Percentiles rank a stretch among this genome's conserved stretches.
These are phyloP conservation scores for Ectemnius cavifrons DNA, from an alignment of 2,888 invertebrate genomes.

Conservation along the genomic window DNA sequence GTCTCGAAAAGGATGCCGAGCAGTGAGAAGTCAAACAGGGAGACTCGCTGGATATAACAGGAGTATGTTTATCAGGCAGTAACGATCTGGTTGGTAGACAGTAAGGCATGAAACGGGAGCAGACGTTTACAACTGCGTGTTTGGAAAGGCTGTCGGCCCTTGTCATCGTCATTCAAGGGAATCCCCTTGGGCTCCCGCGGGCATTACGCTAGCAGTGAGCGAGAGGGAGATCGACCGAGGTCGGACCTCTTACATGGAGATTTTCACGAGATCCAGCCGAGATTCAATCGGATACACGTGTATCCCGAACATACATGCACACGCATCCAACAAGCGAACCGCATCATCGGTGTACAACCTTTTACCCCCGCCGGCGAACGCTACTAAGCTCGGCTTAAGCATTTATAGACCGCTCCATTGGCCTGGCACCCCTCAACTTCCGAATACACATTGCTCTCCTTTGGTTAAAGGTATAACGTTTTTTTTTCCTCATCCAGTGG, in stretches of 20 bases:
- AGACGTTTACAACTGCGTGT: conserved; percentile 76
- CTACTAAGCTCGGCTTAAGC: conserved; percentile 68
- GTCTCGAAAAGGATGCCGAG: background rate
- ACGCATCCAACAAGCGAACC: conserved; percentile 45
- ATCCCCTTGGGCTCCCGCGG: conserved; percentile 46
- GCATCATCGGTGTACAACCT: conserved; percentile 62
- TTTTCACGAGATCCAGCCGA: conserved; percentile 42
- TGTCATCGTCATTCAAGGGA: conserved; percentile 73
- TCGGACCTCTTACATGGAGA: conserved; percentile 48
- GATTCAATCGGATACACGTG: conserved; percentile 52
- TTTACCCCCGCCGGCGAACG: conserved; percentile 59
- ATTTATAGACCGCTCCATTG: conserved; percentile 64
- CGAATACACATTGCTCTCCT: background rate
- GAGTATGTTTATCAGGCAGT: conserved; percentile 3
- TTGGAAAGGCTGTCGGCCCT: conserved; percentile 76
- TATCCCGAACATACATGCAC: conserved; percentile 34
- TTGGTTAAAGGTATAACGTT: background rate
- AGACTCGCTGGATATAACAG: background rate
- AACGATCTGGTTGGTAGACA: conserved; percentile 15
- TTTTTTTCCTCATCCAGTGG: background rate
- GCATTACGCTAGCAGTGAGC: conserved; percentile 40
- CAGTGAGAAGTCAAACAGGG: conserved; percentile 8
- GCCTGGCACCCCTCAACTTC: conserved; percentile 40
- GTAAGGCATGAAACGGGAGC: conserved; percentile 73
- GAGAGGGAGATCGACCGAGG: conserved; percentile 31